Evolutionary conservation across 2,888 invertebrate genomes (phyloP).

Genomic region (Rhimphoctona megacephalus): DNA sequence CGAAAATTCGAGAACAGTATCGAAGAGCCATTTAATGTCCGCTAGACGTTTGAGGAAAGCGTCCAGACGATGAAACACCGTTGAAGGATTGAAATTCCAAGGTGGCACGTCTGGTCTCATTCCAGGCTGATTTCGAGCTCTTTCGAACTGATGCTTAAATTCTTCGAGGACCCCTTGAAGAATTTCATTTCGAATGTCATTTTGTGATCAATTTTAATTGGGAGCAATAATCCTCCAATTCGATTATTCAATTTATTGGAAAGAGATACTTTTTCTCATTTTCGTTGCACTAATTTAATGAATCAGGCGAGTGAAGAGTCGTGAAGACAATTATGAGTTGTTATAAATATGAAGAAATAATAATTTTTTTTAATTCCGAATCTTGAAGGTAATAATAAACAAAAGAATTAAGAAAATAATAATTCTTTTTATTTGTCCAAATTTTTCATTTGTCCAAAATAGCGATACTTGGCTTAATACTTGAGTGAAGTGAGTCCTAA

Average conservation of each 20-base stretch:
- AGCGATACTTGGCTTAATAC: background rate
- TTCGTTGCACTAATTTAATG: too few relatives aligned
- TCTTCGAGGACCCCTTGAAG: constrained; percentile 79
- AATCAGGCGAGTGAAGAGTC: background rate
- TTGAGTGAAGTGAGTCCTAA: background rate
- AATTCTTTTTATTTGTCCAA: background rate
- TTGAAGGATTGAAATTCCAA: constrained; percentile 95
- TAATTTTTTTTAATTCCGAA: background rate
- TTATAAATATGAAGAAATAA: background rate
- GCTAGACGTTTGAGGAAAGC: constrained; percentile 91
- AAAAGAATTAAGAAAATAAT: background rate
- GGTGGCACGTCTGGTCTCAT: constrained; percentile 79
- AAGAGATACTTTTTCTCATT: background rate
- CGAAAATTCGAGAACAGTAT: constrained; percentile 96
- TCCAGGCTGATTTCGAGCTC: constrained; percentile 79
- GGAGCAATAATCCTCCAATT: background rate
- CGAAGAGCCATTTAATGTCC: constrained; percentile 94
- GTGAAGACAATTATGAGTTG: background rate
- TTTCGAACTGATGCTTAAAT: constrained; percentile 82
- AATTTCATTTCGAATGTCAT: constrained; percentile 3
- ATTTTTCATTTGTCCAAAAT: too few relatives aligned
- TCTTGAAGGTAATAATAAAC: background rate
- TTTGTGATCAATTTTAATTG: background rate
- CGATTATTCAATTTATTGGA: background rate
- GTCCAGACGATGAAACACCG: constrained; percentile 92